Conservation (phyloP, 1,140 invertebrate species). For the Papilio helenus region DNA sequence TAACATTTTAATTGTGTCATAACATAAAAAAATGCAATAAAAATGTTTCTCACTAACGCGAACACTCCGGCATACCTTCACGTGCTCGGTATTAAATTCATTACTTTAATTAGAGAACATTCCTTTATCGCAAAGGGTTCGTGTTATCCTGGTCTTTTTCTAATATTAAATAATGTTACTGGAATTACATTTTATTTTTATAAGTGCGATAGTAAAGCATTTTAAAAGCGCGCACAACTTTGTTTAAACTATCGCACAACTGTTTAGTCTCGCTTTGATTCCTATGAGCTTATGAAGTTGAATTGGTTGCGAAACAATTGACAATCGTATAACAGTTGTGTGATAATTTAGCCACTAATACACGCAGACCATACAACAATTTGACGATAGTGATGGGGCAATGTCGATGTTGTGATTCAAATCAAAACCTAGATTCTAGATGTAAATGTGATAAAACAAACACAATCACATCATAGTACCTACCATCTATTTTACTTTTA, state of each 20-base stretch:
- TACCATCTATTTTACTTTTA: no score
- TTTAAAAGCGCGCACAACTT: no score
- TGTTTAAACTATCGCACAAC: no score
- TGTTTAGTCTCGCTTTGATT: no score
- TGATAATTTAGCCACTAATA: constrained; percentile 49
- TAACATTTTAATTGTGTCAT: neutral
- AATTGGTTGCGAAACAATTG: no score
- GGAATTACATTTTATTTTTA: no score
- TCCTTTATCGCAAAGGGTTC: constrained; percentile 19
- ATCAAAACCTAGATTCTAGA: neutral
- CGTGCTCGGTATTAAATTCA: constrained; percentile 27
- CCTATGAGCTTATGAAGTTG: no score
- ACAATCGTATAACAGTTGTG: no score
- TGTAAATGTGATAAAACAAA: neutral
- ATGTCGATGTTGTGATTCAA: constrained; percentile 30
- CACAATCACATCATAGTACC: no score
- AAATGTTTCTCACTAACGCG: neutral
- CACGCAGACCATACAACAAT: constrained; percentile 58
- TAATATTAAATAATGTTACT: neutral
- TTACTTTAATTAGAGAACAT: constrained; percentile 34
- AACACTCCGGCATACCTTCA: neutral
- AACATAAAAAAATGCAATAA: constrained; percentile 15
- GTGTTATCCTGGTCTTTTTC: neutral
- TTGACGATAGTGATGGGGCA: constrained; percentile 46
- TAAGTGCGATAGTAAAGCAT: no score